phyloP scores from a whole-genome alignment of 2,797 vertebrate species.

The Sitta carolinensis region DNA sequence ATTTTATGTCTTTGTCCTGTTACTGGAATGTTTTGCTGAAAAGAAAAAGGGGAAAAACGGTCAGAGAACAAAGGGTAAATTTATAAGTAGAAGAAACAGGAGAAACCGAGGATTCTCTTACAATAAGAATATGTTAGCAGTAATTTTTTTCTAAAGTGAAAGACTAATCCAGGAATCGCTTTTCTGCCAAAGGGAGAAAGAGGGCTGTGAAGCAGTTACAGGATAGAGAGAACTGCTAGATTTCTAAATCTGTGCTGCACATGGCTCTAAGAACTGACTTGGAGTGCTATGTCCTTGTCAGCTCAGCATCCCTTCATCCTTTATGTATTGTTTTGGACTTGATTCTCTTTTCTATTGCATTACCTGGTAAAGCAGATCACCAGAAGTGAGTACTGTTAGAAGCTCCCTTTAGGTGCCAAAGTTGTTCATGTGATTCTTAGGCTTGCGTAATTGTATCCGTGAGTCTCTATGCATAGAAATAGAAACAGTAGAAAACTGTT shows the following conservation, averaged over 20 bases:
- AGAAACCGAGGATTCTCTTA: not conserved
- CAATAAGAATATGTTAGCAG: not conserved
- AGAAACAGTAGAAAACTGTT: not conserved
- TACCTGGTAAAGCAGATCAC: not conserved
- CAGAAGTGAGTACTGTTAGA: not conserved
- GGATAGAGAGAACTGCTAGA: not conserved
- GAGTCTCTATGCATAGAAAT: not conserved
- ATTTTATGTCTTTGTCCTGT: not conserved
- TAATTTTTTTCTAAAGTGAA: not conserved
- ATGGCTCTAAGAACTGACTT: not conserved
- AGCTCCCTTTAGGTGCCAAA: not conserved
- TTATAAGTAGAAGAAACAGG: not conserved
- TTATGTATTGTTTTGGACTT: not conserved
- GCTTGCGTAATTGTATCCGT: not conserved
- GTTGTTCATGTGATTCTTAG: not conserved
- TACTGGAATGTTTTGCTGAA: not conserved
- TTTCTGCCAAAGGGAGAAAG: not conserved
- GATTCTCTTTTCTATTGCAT: not conserved
- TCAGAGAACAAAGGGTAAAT: not conserved
- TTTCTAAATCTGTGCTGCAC: not conserved
- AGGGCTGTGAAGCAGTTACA: not conserved
- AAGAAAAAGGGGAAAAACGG: not conserved
- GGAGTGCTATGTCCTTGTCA: not conserved
- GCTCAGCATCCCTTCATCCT: not conserved
- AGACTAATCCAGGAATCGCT: not conserved